Percentiles rank a stretch among this genome's conserved stretches.
phyloP scores from a whole-genome alignment of 2,797 vertebrate species.

The Pogonophryne albipinna region DNA sequence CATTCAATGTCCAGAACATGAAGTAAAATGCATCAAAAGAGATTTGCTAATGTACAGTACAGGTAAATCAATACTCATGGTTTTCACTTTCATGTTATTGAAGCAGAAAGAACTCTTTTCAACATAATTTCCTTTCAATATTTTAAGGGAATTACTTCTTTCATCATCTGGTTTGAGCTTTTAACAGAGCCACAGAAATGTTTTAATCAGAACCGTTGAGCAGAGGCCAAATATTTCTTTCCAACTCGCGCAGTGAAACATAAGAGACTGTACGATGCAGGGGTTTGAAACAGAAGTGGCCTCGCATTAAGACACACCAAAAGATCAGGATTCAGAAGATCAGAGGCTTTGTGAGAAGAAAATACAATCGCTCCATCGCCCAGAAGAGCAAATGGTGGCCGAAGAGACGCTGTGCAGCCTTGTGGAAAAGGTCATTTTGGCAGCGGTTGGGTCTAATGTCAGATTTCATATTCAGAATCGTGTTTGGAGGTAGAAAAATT shows the following conservation, averaged over 20 bases:
- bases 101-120: constrained; percentile 27
- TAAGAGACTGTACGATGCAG: constrained; percentile 5
- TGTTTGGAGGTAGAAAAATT: constrained; percentile 41
- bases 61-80: constrained; percentile 49
- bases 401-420: neutral
- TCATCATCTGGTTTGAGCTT: constrained; percentile 21
- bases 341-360: constrained; percentile 3
- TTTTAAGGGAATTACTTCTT: constrained; percentile 48
- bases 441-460: constrained; percentile 37
- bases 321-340: neutral
- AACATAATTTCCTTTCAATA: neutral
- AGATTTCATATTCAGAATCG: constrained; percentile 61
- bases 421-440: constrained; percentile 62
- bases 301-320: neutral
- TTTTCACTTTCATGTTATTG: constrained; percentile 57
- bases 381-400: neutral
- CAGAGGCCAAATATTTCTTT: constrained; percentile 22
- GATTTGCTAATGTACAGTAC: constrained; percentile 45
- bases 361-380: neutral
- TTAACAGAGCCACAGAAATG: constrained; percentile 24
- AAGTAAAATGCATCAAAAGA: constrained; percentile 49
- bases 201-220: constrained; percentile 39
- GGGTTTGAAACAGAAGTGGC: neutral
- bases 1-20: constrained; percentile 46
- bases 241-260: constrained; percentile 4